Evolutionary conservation across 2,113 vertebrate species (phyloP).

Genomic region (Pterophyllum scalare): DNA sequence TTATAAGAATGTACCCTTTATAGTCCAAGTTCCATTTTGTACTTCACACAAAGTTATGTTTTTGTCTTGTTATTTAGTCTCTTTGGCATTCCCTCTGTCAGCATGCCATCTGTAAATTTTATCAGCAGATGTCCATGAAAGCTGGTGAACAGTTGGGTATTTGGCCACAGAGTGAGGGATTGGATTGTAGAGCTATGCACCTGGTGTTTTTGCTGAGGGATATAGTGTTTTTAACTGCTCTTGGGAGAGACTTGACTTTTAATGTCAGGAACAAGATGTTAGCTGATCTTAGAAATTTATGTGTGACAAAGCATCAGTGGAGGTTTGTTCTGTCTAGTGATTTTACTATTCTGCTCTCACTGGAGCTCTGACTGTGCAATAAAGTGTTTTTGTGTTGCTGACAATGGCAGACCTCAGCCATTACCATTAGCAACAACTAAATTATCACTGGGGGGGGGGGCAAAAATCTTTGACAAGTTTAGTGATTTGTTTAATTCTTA

Average conservation of each 20-base stretch:
- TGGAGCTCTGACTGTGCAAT: not conserved
- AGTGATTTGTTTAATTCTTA: not conserved
- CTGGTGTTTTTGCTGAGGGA: conserved; percentile 16
- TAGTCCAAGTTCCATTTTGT: not conserved
- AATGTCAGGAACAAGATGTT: conserved; percentile 14
- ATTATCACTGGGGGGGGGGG: not conserved
- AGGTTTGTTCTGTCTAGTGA: not conserved
- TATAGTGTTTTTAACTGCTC: conserved; percentile 19
- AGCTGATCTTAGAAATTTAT: conserved; percentile 5
- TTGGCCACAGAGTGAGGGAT: not conserved
- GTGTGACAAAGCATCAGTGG: not conserved
- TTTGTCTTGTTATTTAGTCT: conserved; percentile 10
- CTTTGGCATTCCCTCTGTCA: conserved; percentile 12
- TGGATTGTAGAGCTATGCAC: conserved; percentile 2
- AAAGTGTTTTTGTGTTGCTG: not conserved
- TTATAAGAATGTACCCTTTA: not conserved
- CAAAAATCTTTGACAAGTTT: not conserved
- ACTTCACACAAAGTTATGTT: conserved; percentile 3
- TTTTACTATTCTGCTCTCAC: not conserved
- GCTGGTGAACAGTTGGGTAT: conserved; percentile 23
- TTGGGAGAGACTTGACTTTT: conserved; percentile 16
- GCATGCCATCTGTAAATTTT: conserved; percentile 14
- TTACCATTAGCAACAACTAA: not conserved
- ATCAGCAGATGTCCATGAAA: conserved; percentile 44
- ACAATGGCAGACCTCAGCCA: not conserved